These are phyloP conservation scores for Orestias chungarensis DNA, from an alignment of 2,797 vertebrate species.

Conservation along the genomic window DNA sequence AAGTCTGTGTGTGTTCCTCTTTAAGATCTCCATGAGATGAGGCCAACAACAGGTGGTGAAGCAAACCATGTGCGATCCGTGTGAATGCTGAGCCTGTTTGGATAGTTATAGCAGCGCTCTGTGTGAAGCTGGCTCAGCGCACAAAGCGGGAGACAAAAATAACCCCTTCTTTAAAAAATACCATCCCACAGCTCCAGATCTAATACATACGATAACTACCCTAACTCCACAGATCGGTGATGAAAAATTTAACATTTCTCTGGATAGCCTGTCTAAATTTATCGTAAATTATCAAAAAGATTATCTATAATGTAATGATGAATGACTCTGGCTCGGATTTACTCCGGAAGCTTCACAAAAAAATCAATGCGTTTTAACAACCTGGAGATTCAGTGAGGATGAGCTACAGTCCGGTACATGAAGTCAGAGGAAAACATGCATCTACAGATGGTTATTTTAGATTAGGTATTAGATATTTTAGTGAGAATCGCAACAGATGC, in stretches of 20 bases:
- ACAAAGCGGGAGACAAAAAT: conserved; percentile 35
- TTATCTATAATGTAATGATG: not conserved
- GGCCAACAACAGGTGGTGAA: conserved; percentile 73
- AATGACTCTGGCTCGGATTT: not conserved
- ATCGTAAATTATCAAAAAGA: not conserved
- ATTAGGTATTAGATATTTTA: too few relatives aligned
- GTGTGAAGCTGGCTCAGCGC: conserved; percentile 68
- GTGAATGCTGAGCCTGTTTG: conserved; percentile 79
- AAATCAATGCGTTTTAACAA: conserved; percentile 24
- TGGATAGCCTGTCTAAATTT: not conserved
- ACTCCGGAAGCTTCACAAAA: conserved; percentile 10
- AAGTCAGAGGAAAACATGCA: conserved; percentile 14
- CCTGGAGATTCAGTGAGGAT: conserved; percentile 16
- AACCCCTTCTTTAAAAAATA: conserved; percentile 25
- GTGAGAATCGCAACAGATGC: not conserved
- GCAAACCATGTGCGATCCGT: conserved; percentile 63
- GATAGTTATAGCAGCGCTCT: conserved; percentile 70
- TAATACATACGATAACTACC: conserved; percentile 39
- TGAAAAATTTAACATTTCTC: not conserved
- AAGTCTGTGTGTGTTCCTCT: conserved; percentile 19
- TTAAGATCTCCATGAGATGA: conserved; percentile 60
- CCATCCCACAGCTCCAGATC: conserved; percentile 42
- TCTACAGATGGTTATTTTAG: conserved; percentile 2
- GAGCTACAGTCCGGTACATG: conserved; percentile 1
- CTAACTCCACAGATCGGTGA: conserved; percentile 10